Evolutionary conservation across 1,140 invertebrate species (phyloP).

Genomic region (Hesperophylax magnus): DNA sequence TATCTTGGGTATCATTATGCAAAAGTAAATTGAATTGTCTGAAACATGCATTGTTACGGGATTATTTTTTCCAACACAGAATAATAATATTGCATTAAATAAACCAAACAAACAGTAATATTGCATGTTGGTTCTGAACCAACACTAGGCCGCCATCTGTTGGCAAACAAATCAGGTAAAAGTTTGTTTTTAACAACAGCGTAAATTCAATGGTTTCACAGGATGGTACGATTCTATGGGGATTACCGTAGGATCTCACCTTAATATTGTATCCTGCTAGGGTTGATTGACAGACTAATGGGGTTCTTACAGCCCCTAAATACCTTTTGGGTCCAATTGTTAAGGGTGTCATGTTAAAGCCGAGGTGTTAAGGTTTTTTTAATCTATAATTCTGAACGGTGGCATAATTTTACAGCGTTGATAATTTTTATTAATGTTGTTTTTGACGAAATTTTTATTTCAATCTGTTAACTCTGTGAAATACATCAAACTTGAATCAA

Average conservation of each 20-base stretch:
- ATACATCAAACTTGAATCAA: no score
- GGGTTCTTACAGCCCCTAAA: conserved; percentile 44
- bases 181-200: background rate
- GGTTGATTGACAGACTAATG: conserved; percentile 52
- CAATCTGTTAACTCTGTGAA: no score
- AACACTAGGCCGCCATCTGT: background rate
- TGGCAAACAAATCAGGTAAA: conserved; percentile 1
- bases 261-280: background rate
- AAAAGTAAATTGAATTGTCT: no score
- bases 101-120: no score
- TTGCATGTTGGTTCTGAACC: background rate
- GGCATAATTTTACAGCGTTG: no score
- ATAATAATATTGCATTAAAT: no score
- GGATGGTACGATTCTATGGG: conserved; percentile 15
- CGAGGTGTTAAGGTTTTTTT: conserved; percentile 51
- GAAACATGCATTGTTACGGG: no score
- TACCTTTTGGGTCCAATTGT: conserved; percentile 42
- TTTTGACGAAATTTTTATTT: no score
- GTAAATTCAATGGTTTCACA: conserved; percentile 6
- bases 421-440: no score
- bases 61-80: no score
- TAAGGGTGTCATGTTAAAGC: conserved; percentile 47
- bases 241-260: conserved; percentile 9
- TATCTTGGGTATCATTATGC: no score
- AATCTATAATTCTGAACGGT: conserved; percentile 2